Evolutionary conservation across 2,888 invertebrate species (phyloP), one percentile per base, ranked within the genome.

Genomic region (Mystacides longicornis): DNA sequence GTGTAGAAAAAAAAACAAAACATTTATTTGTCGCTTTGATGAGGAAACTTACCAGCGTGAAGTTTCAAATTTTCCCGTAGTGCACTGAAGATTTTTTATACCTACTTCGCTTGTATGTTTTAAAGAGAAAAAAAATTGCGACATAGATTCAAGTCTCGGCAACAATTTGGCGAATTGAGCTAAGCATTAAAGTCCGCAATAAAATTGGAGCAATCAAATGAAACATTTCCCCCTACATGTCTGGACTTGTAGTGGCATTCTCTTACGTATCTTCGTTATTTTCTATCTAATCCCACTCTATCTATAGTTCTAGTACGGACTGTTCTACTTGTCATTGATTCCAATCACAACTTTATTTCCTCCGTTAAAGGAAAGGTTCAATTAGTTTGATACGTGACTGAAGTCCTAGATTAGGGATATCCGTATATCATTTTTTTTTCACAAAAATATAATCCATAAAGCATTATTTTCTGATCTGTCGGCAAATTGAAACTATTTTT

Each of bases 381-480:
- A 60, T 60, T 60, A 60, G 59, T 60, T 57, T 57, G 57, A 59
- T 57, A 60, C 60, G 60, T 60, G 60, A 58, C 60, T 55, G 37
- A 37, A 37, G 37, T 37, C 37, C n/a, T 37, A 16, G 37, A 37
- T 37, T 37, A 37, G 37, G 37, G 37, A 37, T 37, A 37, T 3
- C 37, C 16, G 37, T 37, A 14, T 37, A 7, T n/a, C n/a, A n/a
- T 37, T 37, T 37, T 37, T 37, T 14, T 37, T 14, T 7, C 14
- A 27, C 14, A 14, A 14, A 3, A 14, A 37, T n/a, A n/a, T 37
- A 4, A 37, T 37, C 37, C 37, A 37, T 37, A 37, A 37, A 37
- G 14, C 14, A 37, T 37, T 37, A n/a, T n/a, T n/a, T n/a, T 37
- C 16, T 37, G 37, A 37, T 37, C 37, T 16, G 37, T 27, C 37